phyloP scores from a whole-genome alignment of 2,888 invertebrate genomes.

The Drosophila meridiana region DNA sequence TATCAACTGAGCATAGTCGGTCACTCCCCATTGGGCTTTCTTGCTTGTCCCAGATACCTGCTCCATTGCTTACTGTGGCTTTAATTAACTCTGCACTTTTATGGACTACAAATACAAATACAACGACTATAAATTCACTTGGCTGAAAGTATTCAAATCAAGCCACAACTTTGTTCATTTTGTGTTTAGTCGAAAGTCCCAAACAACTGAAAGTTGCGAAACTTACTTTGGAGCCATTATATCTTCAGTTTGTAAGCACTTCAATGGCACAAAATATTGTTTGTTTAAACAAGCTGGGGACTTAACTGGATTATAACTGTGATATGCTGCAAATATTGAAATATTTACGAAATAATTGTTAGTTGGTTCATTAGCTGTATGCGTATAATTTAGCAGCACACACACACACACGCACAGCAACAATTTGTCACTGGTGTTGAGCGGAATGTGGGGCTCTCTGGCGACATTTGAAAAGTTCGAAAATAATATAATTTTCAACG shows the following conservation, averaged over 20 bases:
- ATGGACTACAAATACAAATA: slow-evolving; percentile 3
- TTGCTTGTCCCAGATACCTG: not conserved
- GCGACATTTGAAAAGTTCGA: slow-evolving; percentile 78
- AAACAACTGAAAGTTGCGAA: slow-evolving; percentile 9
- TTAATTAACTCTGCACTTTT: not conserved
- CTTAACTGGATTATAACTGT: slow-evolving; percentile 5
- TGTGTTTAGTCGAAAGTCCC: not conserved
- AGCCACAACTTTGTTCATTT: slow-evolving; percentile 10
- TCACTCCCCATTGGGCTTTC: not conserved
- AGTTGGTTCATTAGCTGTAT: slow-evolving; percentile 53
- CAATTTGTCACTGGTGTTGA: slow-evolving; percentile 64
- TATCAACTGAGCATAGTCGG: not conserved
- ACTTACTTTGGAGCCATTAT: slow-evolving; percentile 15
- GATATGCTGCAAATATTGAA: slow-evolving; percentile 12
- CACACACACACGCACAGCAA: slow-evolving; percentile 11
- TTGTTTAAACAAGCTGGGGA: slow-evolving; percentile 1
- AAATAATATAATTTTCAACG: slow-evolving; percentile 80
- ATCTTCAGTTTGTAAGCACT: slow-evolving; percentile 1
- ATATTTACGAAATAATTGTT: slow-evolving; percentile 46
- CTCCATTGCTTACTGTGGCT: not conserved
- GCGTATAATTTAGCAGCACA: slow-evolving; percentile 56
- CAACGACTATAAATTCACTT: slow-evolving; percentile 10
- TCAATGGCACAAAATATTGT: slow-evolving; percentile 3
- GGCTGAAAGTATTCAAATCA: slow-evolving; percentile 4
- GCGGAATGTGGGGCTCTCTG: slow-evolving; percentile 61